Conservation (phyloP, 2,113 vertebrate species). For the Capra hircus region DNA sequence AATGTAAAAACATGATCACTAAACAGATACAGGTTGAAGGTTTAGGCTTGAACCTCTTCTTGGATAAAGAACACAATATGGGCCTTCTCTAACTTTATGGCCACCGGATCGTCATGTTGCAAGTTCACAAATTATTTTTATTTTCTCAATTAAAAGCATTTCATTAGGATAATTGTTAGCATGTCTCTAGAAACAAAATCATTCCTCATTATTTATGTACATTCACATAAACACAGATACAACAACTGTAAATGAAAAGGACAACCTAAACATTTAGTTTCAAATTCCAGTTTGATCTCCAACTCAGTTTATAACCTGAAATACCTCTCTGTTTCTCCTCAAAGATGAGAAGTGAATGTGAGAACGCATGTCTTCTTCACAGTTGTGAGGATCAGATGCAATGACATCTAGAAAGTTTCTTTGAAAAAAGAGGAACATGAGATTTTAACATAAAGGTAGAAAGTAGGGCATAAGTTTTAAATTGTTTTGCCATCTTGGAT, state of each 20-base stretch:
- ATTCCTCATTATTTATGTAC: background rate
- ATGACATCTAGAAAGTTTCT: background rate
- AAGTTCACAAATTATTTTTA: background rate
- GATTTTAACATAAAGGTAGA: background rate
- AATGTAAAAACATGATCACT: background rate
- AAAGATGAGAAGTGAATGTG: background rate
- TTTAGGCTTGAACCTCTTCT: background rate
- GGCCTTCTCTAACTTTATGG: background rate
- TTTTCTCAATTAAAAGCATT: background rate
- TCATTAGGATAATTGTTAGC: background rate
- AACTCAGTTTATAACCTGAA: background rate
- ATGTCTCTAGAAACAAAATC: background rate
- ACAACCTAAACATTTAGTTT: background rate
- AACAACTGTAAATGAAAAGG: background rate
- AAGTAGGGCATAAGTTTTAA: background rate
- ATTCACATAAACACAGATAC: background rate
- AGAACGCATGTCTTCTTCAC: background rate
- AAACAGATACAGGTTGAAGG: background rate
- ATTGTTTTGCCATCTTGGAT: background rate
- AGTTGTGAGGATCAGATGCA: background rate
- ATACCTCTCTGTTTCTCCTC: background rate
- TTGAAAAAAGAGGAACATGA: background rate
- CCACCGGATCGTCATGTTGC: background rate
- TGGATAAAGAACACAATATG: background rate
- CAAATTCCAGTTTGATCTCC: background rate